Base-by-base conservation (phyloP, 2,888 invertebrate species). In the Diplazon laetatorius region DNA sequence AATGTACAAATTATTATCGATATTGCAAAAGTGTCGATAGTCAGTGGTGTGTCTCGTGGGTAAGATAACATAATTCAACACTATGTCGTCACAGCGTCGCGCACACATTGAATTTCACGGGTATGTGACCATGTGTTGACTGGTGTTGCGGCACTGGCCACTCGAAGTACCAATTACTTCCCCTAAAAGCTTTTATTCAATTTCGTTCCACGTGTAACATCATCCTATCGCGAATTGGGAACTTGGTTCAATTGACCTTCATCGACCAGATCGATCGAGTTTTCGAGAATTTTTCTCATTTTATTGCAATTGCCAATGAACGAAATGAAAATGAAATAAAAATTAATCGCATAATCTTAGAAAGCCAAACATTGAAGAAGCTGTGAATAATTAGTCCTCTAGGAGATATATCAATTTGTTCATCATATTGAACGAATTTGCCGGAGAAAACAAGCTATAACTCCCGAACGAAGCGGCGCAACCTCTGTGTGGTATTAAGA, bases 171-270 rank as follows among this genome's bases (percentile, higher is more conserved):
- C 71, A 76, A 76, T 74, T 57, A 76, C 73, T 66, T 5, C 63
- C 44, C 71, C 50, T 79, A 71, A 76, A 79, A 81, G 81, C 76
- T 81, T 81, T 81, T 35, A 71, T 74, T 42, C 52, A 71, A 71
- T 79, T 79, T 79, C 37, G 39, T n/a, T 59, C 71, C 46, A 37
- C 44, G 46, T 63, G 37, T 62, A 66, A 76, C 66, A 66, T 69
- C 62, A 65, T 80, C 50, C 63, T 22, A 52, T 60, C 35, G 55
- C 55, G 52, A 75, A 70, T 71, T 74, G 35, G 60, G 62, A 78
- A 78, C 78, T 75, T 72, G 71, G 68, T 71, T 75, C 22, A 57
- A 59, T 65, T 57, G 66, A 50, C 62, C 68, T 39, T 55, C 55
- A 37, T 6, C 37, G 62, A 48, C 42, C 50, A 57, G 39, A 62